A percentile compares a stretch with the other conserved stretches of the same genome.
Evolutionary conservation across 2,797 vertebrate species (phyloP).

Genomic region (Sebastiscus albofasciatus): DNA sequence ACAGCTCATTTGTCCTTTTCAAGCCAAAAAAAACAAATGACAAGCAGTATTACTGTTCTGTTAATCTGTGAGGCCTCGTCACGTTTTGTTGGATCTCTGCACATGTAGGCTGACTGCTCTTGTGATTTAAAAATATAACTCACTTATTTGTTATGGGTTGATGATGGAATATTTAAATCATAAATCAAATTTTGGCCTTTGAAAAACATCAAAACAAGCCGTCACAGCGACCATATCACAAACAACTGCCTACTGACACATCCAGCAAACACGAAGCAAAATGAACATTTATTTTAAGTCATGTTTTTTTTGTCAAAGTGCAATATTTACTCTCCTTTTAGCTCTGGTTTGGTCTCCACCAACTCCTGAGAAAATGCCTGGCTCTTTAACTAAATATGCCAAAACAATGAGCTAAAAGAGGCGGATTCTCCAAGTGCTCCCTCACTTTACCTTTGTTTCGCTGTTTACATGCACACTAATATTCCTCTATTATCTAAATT

Average conservation of each 20-base stretch:
- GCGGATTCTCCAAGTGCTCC: not conserved
- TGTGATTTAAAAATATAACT: not conserved
- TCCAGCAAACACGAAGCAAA: not conserved
- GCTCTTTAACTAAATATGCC: not conserved
- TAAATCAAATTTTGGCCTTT: too few relatives aligned
- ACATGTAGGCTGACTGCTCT: not conserved
- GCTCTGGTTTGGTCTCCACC: not conserved
- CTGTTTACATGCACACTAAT: too few relatives aligned
- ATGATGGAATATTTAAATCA: not conserved
- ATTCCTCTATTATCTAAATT: too few relatives aligned
- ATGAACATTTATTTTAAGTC: not conserved
- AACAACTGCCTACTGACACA: not conserved
- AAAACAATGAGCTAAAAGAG: not conserved
- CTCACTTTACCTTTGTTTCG: not conserved
- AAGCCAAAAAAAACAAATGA: not conserved
- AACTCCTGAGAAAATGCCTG: not conserved
- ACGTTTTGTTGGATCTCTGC: not conserved
- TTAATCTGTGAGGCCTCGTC: not conserved
- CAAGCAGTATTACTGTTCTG: not conserved
- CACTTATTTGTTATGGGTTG: too few relatives aligned
- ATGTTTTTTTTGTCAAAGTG: too few relatives aligned
- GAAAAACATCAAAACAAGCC: too few relatives aligned
- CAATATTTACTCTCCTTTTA: not conserved
- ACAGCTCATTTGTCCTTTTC: not conserved
- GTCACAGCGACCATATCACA: too few relatives aligned